Percentiles rank a stretch among this genome's conserved stretches.
Conservation (phyloP, 2,888 invertebrate species). For the Morpho helenor region DNA sequence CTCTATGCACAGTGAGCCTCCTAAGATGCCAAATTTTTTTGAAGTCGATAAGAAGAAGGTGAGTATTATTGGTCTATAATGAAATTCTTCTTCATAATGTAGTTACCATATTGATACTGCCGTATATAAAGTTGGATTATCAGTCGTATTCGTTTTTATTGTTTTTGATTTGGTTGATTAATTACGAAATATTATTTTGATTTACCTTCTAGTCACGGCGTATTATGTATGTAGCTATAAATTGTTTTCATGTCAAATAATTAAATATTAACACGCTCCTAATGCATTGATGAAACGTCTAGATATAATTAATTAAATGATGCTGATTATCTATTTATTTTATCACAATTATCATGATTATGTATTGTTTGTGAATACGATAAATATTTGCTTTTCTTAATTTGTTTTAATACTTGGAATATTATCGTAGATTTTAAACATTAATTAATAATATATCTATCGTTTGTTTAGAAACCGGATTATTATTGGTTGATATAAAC, state of each 20-base stretch:
- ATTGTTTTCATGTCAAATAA: not conserved
- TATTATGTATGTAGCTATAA: no score
- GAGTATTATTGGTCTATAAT: conserved; percentile 15
- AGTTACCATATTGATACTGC: no score
- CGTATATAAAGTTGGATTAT: no score
- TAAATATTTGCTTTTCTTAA: conserved; percentile 7
- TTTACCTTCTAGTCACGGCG: no score
- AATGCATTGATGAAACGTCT: not conserved
- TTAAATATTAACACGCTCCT: not conserved
- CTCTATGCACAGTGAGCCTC: conserved; percentile 47
- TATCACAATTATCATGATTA: not conserved
- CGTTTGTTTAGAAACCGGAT: no score
- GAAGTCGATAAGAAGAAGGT: conserved; percentile 73
- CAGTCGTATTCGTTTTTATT: not conserved
- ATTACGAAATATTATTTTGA: no score
- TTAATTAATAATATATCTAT: not conserved
- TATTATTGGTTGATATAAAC: no score
- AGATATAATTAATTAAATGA: conserved; percentile 1
- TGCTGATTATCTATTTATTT: not conserved
- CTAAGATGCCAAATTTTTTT: conserved; percentile 69
- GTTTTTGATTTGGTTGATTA: not conserved
- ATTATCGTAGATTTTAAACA: not conserved
- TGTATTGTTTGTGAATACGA: conserved; percentile 3
- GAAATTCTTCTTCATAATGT: no score
- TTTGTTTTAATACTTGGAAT: not conserved